Evolutionary conservation across 1,140 invertebrate species (phyloP), one percentile per base, ranked within the genome.

Genomic region (Nephila pilipes): DNA sequence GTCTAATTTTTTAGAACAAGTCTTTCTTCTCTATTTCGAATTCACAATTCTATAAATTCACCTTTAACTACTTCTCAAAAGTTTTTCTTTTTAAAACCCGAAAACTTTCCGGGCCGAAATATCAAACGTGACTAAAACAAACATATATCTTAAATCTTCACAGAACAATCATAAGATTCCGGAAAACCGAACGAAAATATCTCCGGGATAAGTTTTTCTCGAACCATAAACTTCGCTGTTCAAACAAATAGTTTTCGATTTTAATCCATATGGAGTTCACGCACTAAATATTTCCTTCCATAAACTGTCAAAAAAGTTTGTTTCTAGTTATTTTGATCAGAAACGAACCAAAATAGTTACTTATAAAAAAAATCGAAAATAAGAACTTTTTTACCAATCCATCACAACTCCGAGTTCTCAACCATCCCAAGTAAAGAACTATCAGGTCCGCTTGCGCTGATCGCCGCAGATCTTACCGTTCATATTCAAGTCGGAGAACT

Each of bases 371-470:
- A 22, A 18, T 18, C 18, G 20, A 60, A 60, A 22, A 60, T 18
- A 75, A 36, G 29, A 75, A 75, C 29, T 75, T 75, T 46, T 46
- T 75, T 75, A 75, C 69, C 69, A 36, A 75, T 75, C 69, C 69
- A 75, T 75, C 69, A 32, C 14, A 36, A 32, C 18, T 36, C 32
- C 69, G 29, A 1, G 4, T 14, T 36, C 16, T 3, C 69, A 32
- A 75, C 10, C 32, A 75, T 75, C 69, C 69, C 32, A 75, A 75
- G 69, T 32, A 75, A 12, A 75, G 69, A 75, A 46, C 32, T 75
- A 65, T 65, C 63, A 25, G 63, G 12, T 65, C n/a, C 63, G n/a
- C 25, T 65, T 25, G n/a, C 63, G 10, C 12, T n/a, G 10, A 12
- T 8, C 63, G 10, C 12, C 14, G 69, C 69, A 75, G 69, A 18